Conservation (phyloP, 2,888 invertebrate genomes). For the Parnassius mnemosyne region DNA sequence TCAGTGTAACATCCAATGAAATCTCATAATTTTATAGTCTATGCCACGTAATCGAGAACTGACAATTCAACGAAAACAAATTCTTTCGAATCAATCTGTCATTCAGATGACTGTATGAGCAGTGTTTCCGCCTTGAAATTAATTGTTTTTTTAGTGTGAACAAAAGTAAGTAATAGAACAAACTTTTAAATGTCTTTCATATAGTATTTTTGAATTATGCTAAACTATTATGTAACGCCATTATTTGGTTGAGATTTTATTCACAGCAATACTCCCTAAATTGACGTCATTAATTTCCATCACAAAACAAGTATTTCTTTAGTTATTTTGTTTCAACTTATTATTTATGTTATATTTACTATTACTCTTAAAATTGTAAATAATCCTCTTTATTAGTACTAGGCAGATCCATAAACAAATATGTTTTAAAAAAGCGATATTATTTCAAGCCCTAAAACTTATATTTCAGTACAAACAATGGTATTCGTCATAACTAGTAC, state of each 20-base stretch:
- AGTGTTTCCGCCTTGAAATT: constrained; percentile 68
- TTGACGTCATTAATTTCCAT: constrained; percentile 73
- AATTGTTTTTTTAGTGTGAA: constrained; percentile 45
- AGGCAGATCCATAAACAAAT: background rate
- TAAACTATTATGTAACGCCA: constrained; percentile 27
- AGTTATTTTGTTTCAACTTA: constrained; percentile 30
- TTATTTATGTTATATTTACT: constrained; percentile 23
- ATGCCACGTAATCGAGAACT: constrained; percentile 47
- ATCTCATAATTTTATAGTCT: constrained; percentile 15
- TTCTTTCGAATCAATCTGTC: constrained; percentile 56
- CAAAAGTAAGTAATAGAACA: constrained; percentile 55
- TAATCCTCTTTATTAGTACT: background rate
- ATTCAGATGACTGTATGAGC: constrained; percentile 74
- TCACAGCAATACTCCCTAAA: constrained; percentile 38
- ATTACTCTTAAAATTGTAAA: background rate
- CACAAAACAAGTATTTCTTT: constrained; percentile 49
- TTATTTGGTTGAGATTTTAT: constrained; percentile 26
- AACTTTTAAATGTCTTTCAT: constrained; percentile 13
- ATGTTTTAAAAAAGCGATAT: constrained; percentile 1
- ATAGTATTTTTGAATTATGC: constrained; percentile 32
- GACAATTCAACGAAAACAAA: constrained; percentile 52
- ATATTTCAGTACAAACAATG: constrained; percentile 17
- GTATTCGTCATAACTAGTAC: constrained; percentile 18
- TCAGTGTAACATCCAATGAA: constrained; percentile 29
- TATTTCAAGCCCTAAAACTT: constrained; percentile 7